Evolutionary conservation across 2,113 vertebrate genomes (phyloP).

Genomic region (Vidua chalybeata): DNA sequence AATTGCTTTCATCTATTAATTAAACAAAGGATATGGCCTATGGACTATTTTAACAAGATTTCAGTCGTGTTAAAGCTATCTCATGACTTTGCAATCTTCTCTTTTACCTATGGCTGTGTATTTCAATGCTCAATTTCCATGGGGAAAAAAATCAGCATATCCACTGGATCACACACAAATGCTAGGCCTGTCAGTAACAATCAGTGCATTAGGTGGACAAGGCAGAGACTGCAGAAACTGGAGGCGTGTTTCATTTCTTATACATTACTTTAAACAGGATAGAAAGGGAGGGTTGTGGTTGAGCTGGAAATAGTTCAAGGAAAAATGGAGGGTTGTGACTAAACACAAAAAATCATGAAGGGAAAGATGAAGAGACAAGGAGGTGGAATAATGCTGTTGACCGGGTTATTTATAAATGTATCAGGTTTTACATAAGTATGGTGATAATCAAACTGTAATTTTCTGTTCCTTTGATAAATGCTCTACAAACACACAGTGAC

Average conservation of each 20-base stretch:
- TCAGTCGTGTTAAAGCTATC: not conserved
- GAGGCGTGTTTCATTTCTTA: not conserved
- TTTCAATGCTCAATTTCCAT: not conserved
- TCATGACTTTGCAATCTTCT: not conserved
- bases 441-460: not conserved
- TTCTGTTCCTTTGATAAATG: not conserved
- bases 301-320: not conserved
- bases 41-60: not conserved
- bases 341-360: not conserved
- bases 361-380: not conserved
- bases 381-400: not conserved
- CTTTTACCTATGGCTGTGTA: not conserved
- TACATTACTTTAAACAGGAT: not conserved
- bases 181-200: constrained; percentile 11
- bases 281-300: not conserved
- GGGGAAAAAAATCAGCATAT: not conserved
- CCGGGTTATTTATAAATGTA: not conserved
- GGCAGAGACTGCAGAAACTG: not conserved
- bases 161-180: not conserved
- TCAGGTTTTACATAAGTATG: not conserved
- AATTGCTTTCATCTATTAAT: not conserved
- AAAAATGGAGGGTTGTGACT: not conserved
- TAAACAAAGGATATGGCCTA: not conserved
- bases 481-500: not conserved
- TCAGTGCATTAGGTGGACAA: not conserved